Evolutionary conservation across 2,888 invertebrate species (phyloP).

Genomic region (Eubasilissa splendida): DNA sequence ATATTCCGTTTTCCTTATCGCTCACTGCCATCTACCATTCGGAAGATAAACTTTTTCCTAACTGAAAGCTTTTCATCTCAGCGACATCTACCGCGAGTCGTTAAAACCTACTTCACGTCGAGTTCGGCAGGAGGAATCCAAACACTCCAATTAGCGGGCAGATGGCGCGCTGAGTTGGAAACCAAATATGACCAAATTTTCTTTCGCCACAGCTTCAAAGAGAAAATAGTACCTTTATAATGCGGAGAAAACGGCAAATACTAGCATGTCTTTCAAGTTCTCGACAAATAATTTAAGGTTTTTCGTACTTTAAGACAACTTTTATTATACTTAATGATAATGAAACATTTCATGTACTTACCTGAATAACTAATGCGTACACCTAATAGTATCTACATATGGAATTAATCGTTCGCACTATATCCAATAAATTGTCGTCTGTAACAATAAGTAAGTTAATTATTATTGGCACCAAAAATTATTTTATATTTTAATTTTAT

Average conservation of each 20-base stretch:
- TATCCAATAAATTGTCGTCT: no score
- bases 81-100: constrained; percentile 1
- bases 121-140: constrained; percentile 7
- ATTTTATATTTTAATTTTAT: no score
- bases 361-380: no score
- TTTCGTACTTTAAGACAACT: no score
- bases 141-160: constrained; percentile 1
- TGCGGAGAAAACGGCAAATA: neutral
- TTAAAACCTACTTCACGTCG: neutral
- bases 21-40: constrained; percentile 27
- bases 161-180: constrained; percentile 2
- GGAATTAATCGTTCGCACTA: no score
- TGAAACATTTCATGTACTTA: no score
- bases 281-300: no score
- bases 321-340: no score
- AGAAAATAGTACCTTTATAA: neutral
- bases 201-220: neutral
- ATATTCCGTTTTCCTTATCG: constrained; percentile 11
- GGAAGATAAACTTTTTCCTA: constrained; percentile 9
- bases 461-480: no score
- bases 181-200: constrained; percentile 17
- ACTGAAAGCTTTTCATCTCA: neutral
- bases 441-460: no score
- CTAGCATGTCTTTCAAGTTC: no score
- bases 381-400: no score